A percentile compares a stretch with the other conserved stretches of the same genome.
Conservation (phyloP, 1,140 invertebrate species). For the Teleopsis dalmanni region DNA sequence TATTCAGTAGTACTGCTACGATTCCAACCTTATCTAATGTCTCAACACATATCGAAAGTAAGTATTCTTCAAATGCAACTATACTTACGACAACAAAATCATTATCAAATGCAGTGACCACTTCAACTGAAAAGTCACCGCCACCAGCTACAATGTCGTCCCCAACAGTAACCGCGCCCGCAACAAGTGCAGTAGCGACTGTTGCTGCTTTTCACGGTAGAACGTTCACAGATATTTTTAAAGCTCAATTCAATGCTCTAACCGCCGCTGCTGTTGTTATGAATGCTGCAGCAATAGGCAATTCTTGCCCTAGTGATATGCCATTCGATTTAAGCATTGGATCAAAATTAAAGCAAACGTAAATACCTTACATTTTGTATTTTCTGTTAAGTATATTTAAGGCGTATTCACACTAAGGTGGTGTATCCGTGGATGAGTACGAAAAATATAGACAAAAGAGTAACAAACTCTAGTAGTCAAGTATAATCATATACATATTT, state of each 20-base stretch:
- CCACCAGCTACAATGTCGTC: neutral
- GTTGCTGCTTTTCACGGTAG: slow-evolving; percentile 20
- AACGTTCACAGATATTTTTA: slow-evolving; percentile 26
- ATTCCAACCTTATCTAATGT: too few relatives aligned
- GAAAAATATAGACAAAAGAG: too few relatives aligned
- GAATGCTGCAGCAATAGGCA: slow-evolving; percentile 1
- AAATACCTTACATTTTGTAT: slow-evolving; percentile 11
- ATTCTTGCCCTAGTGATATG: slow-evolving; percentile 13
- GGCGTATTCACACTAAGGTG: too few relatives aligned
- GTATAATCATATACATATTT: too few relatives aligned
- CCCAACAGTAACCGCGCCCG: neutral
- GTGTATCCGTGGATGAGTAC: too few relatives aligned
- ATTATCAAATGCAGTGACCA: neutral
- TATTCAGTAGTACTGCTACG: too few relatives aligned
- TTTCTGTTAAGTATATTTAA: neutral
- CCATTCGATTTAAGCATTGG: slow-evolving; percentile 38
- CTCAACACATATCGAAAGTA: too few relatives aligned
- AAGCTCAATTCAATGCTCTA: slow-evolving; percentile 23
- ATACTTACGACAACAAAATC: neutral
- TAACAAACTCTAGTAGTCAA: too few relatives aligned
- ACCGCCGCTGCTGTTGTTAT: slow-evolving; percentile 14
- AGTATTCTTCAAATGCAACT: too few relatives aligned
- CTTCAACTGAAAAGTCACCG: neutral
- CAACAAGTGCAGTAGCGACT: slow-evolving; percentile 6
- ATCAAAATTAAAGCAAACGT: slow-evolving; percentile 30